Base-by-base conservation (phyloP, 2,113 vertebrate genomes). In the Lycocorax pyrrhopterus region DNA sequence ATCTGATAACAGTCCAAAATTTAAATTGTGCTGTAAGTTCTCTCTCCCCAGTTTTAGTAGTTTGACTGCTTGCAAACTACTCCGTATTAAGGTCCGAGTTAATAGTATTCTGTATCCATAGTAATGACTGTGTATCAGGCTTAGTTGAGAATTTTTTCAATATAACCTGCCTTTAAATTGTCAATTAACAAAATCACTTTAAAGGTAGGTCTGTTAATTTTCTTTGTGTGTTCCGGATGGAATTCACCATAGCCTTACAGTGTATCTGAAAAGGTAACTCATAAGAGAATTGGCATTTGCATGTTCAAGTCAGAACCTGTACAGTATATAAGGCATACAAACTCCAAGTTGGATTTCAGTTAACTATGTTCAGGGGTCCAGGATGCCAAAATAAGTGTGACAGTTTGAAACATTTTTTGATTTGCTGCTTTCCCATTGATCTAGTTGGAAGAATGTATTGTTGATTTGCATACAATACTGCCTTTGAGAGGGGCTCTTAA, bases 241-340 rank as follows among this genome's bases (percentile, higher is more conserved):
- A 98, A 98, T 98, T 98, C 98, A 98, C 98, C 98, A 94, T 96
- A 98, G 98, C 98, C 98, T 98, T 98, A 98, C 98, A 97, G 98
- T 95, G 81, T 98, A 97, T 98, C 97, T 98, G 97, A 97, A 97
- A 98, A 97, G 95, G 96, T 98, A 96, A 97, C 96, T 97, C 96
- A 86, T 69, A 97, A 95, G 92, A 97, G 84, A 97, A 97, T 95
- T 97, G 97, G 97, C 97, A 90, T 97, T 98, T 98, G 98, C 98
- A 98, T 98, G 98, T 98, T 98, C 94, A 96, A 98, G 88, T 98
- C 97, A 97, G 98, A 98, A 98, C 97, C 97, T 98, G 96, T 98
- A 98, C 96, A 97, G 97, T 97, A 96, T 97, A 95, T 97, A 96
- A 94, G 95, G 96, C 94, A 94, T 97, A 98, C 97, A 98, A 98